Base-by-base conservation (phyloP, 37 sponge, comb jelly and placozoan species). In the Beroe forskalii region DNA sequence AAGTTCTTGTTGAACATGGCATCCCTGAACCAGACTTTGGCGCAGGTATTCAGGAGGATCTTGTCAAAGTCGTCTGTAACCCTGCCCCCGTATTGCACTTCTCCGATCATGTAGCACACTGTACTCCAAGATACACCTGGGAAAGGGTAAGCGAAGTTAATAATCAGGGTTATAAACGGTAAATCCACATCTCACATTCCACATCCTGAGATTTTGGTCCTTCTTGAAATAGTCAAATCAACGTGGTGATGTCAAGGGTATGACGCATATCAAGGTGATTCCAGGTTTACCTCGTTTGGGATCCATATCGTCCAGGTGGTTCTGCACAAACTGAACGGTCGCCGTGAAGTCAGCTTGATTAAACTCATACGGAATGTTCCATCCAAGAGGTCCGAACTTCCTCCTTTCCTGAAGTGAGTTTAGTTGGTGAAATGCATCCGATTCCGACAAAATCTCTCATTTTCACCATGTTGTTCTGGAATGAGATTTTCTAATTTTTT, bases 21-120 rank as follows among this genome's bases (percentile, higher is more conserved):
- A 14, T 44, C 67, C 35, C 67, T 43, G 33, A 90, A 44, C 60
- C 69, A 67, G 33, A 90, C 91, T 39, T 66, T 62, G 3, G 90
- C 90, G 6, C 24, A 62, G 23, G 90, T 90, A 32, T 90, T 90
- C 24, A 90, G 90, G 40, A 90, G 90, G 63, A 62, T 62, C 90
- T 90, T 90, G n/a, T 90, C 90, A 28, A 90, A 90, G 44, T 90
- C 90, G 31, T 90, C 90, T 3, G 90, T 90, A 0, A 90, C 90
- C 20, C 90, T 43, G 30, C 90, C 90, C 9, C 90, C 90, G 25
- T 90, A 90, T 23, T 90, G 90, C 2, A 90, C 90, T 40, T 90
- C 90, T 3, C 90, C 90, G 6, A 90, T 63, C 90, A 90, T 90
- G 30, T 90, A 90, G 23, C 66, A 63, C 63, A 90, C 90, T 28